Conservation (phyloP, 2,888 invertebrate species). For the Trachelus tabidus region DNA sequence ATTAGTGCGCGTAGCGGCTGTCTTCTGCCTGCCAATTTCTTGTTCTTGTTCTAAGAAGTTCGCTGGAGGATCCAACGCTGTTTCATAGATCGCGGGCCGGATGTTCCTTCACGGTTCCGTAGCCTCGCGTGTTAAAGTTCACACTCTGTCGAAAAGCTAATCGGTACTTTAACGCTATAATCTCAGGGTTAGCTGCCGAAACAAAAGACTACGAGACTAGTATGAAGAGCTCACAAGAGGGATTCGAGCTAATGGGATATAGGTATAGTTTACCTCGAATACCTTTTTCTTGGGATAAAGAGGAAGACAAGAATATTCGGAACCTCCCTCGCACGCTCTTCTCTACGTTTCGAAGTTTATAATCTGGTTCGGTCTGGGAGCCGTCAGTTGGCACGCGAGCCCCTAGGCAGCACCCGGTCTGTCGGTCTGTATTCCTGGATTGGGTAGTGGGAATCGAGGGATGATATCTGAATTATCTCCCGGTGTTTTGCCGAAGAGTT, state of each 20-base stretch:
- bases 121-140: constrained; percentile 36
- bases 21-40: neutral
- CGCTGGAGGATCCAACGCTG: neutral
- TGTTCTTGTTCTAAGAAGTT: neutral
- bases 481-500: constrained; percentile 27
- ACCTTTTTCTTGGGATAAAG: neutral
- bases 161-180: constrained; percentile 46
- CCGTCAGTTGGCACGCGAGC: constrained; percentile 62
- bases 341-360: constrained; percentile 41
- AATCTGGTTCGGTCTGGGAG: constrained; percentile 44
- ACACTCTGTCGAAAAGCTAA: constrained; percentile 39
- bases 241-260: constrained; percentile 13
- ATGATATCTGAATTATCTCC: constrained; percentile 59
- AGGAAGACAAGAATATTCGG: neutral
- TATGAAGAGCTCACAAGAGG: constrained; percentile 24
- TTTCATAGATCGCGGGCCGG: neutral
- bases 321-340: neutral
- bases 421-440: constrained; percentile 32
- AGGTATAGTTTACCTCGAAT: neutral
- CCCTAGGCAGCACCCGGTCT: constrained; percentile 36
- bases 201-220: constrained; percentile 15
- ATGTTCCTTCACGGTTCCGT: neutral
- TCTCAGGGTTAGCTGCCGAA: constrained; percentile 30
- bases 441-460: constrained; percentile 41
- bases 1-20: neutral